These are phyloP conservation scores for Casuarius casuarius DNA, from an alignment of 2,113 vertebrate species.

Conservation along the genomic window DNA sequence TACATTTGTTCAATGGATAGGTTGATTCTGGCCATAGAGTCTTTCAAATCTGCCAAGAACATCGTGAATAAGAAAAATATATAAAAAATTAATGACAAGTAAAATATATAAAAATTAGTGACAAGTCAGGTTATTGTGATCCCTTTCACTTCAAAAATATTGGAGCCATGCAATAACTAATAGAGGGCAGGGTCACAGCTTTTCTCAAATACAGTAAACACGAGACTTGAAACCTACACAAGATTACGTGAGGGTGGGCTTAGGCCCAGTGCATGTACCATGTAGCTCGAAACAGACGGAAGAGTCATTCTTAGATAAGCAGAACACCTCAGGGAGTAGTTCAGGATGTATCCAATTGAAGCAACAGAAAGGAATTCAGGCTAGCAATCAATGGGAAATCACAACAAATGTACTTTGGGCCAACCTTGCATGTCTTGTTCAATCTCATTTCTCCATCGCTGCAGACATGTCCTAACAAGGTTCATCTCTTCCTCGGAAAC, in stretches of 20 bases:
- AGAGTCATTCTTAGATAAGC: background rate
- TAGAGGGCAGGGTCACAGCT: background rate
- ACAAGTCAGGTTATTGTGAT: background rate
- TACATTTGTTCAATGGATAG: conserved; percentile 88
- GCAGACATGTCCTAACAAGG: conserved; percentile 87
- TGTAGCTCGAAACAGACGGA: too few species aligned
- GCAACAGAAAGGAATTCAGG: background rate
- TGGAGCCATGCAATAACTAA: background rate
- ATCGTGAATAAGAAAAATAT: background rate
- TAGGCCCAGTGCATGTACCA: too few species aligned
- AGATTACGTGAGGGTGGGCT: background rate
- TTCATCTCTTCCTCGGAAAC: conserved; percentile 85
- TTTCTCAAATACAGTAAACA: rapidly evolving
- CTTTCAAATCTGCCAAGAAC: conserved; percentile 85
- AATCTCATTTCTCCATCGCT: conserved; percentile 91
- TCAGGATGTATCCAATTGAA: background rate
- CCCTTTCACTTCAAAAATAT: background rate
- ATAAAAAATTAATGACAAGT: background rate
- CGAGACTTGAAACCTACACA: background rate
- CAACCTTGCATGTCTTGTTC: conserved; percentile 91
- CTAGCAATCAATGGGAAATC: background rate
- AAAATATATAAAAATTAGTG: background rate
- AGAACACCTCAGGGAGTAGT: background rate
- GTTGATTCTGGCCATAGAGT: conserved; percentile 80
- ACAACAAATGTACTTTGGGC: background rate